These are phyloP conservation scores for Acrobasis consociella DNA, from an alignment of 2,888 invertebrate species.

Conservation along the genomic window DNA sequence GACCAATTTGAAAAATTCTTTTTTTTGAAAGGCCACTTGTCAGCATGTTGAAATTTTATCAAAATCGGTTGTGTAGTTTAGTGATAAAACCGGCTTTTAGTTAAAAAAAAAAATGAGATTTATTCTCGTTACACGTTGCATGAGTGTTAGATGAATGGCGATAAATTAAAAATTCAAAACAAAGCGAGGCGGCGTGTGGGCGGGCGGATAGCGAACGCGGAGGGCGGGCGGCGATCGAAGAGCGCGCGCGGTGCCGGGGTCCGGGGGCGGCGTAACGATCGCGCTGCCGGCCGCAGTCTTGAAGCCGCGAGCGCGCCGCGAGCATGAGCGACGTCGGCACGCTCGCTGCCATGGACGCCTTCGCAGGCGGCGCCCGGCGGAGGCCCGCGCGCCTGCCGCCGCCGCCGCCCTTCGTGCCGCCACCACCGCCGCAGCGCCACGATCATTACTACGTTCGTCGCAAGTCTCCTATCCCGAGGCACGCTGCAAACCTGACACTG, in stretches of 20 bases:
- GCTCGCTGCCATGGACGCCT: slow-evolving; percentile 81
- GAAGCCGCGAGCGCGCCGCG: slow-evolving; percentile 77
- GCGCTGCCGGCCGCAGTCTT: slow-evolving; percentile 73
- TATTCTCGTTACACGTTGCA: slow-evolving; percentile 56
- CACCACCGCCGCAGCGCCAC: slow-evolving; percentile 74
- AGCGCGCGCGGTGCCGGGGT: slow-evolving; percentile 72
- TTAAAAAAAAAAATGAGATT: slow-evolving; percentile 11
- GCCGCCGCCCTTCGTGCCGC: slow-evolving; percentile 77
- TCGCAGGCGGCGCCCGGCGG: slow-evolving; percentile 79
- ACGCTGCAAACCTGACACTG: slow-evolving; percentile 71
- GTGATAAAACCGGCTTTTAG: too few species aligned
- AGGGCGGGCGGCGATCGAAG: slow-evolving; percentile 79
- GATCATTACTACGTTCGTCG: slow-evolving; percentile 79
- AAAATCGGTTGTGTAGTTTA: too few species aligned
- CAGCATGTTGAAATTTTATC: too few species aligned
- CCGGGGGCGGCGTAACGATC: slow-evolving; percentile 66
- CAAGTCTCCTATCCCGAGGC: slow-evolving; percentile 75
- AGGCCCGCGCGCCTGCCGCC: slow-evolving; percentile 75
- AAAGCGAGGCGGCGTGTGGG: slow-evolving; percentile 72
- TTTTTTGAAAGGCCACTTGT: too few species aligned
- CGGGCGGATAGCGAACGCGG: slow-evolving; percentile 67
- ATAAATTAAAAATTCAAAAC: slow-evolving; percentile 81
- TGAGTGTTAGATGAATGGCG: slow-evolving; percentile 71
- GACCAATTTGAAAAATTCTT: too few species aligned
- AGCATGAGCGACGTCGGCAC: slow-evolving; percentile 82